phyloP scores from a whole-genome alignment of 2,113 vertebrate species.

The Gymnocephalus cernua region DNA sequence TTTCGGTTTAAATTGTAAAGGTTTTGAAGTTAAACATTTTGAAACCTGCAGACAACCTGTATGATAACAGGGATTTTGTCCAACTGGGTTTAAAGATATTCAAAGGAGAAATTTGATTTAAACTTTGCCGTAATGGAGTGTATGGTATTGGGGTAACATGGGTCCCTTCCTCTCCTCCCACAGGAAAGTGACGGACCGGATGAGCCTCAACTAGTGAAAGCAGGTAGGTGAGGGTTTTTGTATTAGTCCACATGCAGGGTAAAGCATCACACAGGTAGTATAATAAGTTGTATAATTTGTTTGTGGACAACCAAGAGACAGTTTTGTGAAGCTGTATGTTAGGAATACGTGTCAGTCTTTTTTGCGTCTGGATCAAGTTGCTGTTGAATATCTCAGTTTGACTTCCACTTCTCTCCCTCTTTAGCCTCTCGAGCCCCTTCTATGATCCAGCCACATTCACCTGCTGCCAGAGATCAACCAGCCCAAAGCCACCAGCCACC shows the following conservation, averaged over 20 bases:
- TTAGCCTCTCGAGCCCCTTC: constrained; percentile 60
- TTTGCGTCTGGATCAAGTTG: not conserved
- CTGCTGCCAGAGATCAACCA: constrained; percentile 70
- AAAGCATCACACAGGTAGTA: not conserved
- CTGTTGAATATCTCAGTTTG: not conserved
- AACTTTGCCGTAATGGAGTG: not conserved
- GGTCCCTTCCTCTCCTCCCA: constrained; percentile 14
- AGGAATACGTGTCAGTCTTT: not conserved
- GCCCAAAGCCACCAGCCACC: constrained; percentile 62
- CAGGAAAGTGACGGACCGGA: constrained; percentile 64
- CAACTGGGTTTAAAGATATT: not conserved
- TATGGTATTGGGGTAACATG: not conserved
- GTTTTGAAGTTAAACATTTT: not conserved
- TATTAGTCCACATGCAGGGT: not conserved
- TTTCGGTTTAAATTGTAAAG: not conserved
- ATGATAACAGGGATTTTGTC: not conserved
- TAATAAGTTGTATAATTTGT: not conserved
- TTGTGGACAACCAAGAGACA: not conserved
- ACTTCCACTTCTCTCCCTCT: not conserved
- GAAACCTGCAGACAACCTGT: not conserved
- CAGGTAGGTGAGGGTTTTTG: constrained; percentile 61
- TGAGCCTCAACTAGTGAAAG: constrained; percentile 62
- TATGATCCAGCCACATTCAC: constrained; percentile 75
- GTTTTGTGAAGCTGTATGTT: not conserved
- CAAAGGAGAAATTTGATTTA: not conserved